Conservation (phyloP, 2,113 vertebrate species). For the Myotis yumanensis region DNA sequence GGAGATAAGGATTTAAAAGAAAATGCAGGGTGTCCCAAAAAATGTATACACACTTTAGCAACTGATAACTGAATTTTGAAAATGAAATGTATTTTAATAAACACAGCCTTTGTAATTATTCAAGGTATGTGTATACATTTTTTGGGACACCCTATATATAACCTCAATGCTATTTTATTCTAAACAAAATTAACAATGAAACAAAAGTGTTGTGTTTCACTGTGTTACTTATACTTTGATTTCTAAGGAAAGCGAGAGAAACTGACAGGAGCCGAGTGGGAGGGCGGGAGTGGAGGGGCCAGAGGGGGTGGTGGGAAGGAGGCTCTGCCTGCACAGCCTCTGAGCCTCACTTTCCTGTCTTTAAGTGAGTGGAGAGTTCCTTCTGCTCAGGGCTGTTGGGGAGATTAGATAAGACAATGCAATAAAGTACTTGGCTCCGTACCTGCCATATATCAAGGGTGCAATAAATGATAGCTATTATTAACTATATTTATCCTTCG, state of each 20-base stretch:
- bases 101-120: too few species aligned
- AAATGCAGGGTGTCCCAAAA: neutral
- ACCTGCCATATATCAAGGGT: neutral
- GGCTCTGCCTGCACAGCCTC: neutral
- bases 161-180: neutral
- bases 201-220: neutral
- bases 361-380: neutral
- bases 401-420: neutral
- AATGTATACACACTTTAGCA: too few species aligned
- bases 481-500: neutral
- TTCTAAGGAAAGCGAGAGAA: neutral
- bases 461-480: neutral
- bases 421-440: neutral
- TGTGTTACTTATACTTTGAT: neutral
- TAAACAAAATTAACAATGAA: neutral
- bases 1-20: neutral
- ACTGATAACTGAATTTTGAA: too few species aligned
- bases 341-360: neutral
- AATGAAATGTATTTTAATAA: too few species aligned
- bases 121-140: too few species aligned
- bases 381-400: neutral
- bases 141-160: neutral
- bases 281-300: rapidly evolving
- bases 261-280: neutral
- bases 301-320: neutral